These are phyloP conservation scores for Schizopygopsis malacanthus DNA, from an alignment of 2,797 vertebrate genomes.

Conservation along the genomic window DNA sequence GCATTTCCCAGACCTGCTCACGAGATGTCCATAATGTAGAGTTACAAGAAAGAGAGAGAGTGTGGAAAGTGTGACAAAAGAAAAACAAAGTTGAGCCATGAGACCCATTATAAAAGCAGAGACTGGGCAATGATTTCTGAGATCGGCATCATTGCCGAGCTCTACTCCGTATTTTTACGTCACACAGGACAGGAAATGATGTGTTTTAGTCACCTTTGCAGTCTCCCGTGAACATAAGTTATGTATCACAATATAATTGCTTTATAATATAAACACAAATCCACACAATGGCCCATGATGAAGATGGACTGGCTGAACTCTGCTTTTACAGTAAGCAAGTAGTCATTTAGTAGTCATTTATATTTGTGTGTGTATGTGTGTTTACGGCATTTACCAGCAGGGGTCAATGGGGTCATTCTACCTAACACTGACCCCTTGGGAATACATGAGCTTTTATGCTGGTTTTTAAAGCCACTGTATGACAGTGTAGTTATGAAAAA, in stretches of 20 bases:
- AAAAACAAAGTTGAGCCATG: conserved; percentile 5
- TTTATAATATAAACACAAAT: neutral
- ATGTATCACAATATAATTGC: neutral
- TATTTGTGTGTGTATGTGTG: no score
- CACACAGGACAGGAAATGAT: conserved; percentile 28
- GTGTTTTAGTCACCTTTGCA: conserved; percentile 2
- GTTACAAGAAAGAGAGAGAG: conserved; percentile 42
- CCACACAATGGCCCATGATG: neutral
- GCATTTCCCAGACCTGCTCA: conserved; percentile 52
- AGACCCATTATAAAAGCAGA: neutral
- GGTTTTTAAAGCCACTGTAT: neutral
- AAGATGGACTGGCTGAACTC: neutral
- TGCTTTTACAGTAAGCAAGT: conserved; percentile 4
- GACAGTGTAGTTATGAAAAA: neutral
- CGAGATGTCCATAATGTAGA: conserved; percentile 2
- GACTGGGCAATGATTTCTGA: conserved; percentile 8
- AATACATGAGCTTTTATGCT: neutral
- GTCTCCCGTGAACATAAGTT: neutral
- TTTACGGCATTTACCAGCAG: neutral
- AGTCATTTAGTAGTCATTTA: neutral
- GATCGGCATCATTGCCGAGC: conserved; percentile 15
- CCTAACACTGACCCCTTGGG: neutral
- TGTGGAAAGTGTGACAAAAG: neutral
- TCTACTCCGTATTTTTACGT: conserved; percentile 19
- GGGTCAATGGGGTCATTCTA: neutral